Evolutionary conservation across 2,888 invertebrate genomes (phyloP).

Genomic region (Drosophila subsilvestris): DNA sequence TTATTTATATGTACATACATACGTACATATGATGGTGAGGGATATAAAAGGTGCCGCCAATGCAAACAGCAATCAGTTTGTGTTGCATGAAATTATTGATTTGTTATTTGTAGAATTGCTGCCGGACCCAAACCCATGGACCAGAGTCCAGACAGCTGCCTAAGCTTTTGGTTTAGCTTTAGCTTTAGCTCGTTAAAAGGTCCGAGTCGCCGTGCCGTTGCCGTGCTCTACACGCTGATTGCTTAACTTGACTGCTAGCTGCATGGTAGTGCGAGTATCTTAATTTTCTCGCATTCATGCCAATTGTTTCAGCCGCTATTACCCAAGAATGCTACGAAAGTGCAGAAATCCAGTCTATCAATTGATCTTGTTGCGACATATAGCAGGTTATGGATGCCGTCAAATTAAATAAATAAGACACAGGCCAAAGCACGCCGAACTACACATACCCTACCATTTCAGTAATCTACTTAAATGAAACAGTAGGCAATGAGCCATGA

Average conservation of each 20-base stretch:
- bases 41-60: slow-evolving; percentile 71
- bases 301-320: slow-evolving; percentile 38
- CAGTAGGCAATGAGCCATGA: background rate
- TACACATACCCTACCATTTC: background rate
- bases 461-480: background rate
- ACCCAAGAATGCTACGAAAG: slow-evolving; percentile 21
- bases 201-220: slow-evolving; percentile 22
- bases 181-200: slow-evolving; percentile 68
- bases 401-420: background rate
- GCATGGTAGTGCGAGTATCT: slow-evolving; percentile 72
- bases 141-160: background rate
- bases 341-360: slow-evolving; percentile 1
- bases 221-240: slow-evolving; percentile 43
- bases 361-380: slow-evolving; percentile 5
- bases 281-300: slow-evolving; percentile 62
- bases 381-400: background rate
- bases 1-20: slow-evolving; percentile 71
- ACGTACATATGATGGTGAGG: slow-evolving; percentile 48
- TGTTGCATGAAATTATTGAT: slow-evolving; percentile 74
- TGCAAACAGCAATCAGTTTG: slow-evolving; percentile 58
- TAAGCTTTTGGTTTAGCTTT: slow-evolving; percentile 3
- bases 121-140: slow-evolving; percentile 30
- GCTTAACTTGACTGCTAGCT: slow-evolving; percentile 49
- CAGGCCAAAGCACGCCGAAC: background rate
- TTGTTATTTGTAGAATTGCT: slow-evolving; percentile 67